Conservation (phyloP, 2,888 invertebrate genomes). For the Tetheella fluctuosa region DNA sequence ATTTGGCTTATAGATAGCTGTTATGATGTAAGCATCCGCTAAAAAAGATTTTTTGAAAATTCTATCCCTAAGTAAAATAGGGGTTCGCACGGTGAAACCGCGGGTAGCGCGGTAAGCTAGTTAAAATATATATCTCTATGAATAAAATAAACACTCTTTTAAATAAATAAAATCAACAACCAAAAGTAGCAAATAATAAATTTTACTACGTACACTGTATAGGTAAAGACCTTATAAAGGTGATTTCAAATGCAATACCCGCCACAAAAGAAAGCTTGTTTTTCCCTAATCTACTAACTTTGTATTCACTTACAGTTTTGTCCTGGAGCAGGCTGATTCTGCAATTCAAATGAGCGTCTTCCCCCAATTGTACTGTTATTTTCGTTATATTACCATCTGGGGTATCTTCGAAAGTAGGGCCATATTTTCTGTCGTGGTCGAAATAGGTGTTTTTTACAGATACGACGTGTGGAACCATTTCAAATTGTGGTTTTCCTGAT, state of each 20-base stretch:
- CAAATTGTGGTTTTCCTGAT: slow-evolving; percentile 42
- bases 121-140: no score
- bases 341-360: slow-evolving; percentile 89
- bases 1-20: no score
- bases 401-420: slow-evolving; percentile 87
- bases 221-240: slow-evolving; percentile 3
- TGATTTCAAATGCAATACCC: slow-evolving; percentile 6
- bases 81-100: no score
- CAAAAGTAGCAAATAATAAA: background rate
- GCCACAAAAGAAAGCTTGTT: background rate
- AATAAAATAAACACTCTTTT: no score
- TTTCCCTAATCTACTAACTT: slow-evolving; percentile 1
- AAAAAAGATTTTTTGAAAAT: no score
- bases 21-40: no score
- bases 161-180: background rate
- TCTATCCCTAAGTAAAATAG: no score
- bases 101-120: no score
- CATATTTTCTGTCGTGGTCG: slow-evolving; percentile 85
- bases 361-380: slow-evolving; percentile 89
- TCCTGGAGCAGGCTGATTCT: slow-evolving; percentile 89
- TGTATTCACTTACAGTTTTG: slow-evolving; percentile 86
- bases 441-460: slow-evolving; percentile 73
- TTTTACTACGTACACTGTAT: background rate
- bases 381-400: slow-evolving; percentile 86
- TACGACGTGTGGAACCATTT: slow-evolving; percentile 70